phyloP scores from a whole-genome alignment of 2,113 vertebrate species.

The Daboia siamensis region DNA sequence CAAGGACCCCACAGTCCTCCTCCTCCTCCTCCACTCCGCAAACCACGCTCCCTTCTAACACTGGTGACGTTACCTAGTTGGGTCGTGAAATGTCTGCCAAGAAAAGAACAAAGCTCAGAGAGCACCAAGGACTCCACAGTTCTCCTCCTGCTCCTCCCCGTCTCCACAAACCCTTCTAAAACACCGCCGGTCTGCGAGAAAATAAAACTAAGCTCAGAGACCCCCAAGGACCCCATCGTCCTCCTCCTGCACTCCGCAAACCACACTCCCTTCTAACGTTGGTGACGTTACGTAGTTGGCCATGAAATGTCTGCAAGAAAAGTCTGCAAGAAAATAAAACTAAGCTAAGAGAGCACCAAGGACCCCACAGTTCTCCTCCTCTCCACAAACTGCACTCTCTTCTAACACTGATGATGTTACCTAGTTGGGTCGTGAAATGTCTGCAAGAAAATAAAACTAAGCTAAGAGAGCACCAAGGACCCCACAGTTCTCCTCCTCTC shows the following conservation, averaged over 20 bases:
- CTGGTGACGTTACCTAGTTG: background rate
- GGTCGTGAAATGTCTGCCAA: background rate
- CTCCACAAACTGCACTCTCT: background rate
- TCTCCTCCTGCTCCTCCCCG: no score
- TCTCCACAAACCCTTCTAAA: no score
- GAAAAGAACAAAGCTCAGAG: background rate
- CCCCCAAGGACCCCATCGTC: no score
- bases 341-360: no score
- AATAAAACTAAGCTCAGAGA: no score
- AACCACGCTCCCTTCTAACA: background rate
- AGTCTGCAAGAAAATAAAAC: no score
- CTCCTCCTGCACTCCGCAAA: no score
- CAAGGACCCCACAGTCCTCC: no score
- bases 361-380: background rate
- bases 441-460: background rate
- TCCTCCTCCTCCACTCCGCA: background rate
- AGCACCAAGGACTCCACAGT: no score
- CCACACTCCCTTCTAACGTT: background rate
- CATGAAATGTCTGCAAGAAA: background rate
- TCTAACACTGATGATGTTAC: background rate
- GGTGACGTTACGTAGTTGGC: background rate
- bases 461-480: background rate
- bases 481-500: background rate
- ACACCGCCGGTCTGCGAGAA: no score
- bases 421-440: background rate